Conservation (phyloP, 2,113 vertebrate genomes). For the Siniperca knerii region DNA sequence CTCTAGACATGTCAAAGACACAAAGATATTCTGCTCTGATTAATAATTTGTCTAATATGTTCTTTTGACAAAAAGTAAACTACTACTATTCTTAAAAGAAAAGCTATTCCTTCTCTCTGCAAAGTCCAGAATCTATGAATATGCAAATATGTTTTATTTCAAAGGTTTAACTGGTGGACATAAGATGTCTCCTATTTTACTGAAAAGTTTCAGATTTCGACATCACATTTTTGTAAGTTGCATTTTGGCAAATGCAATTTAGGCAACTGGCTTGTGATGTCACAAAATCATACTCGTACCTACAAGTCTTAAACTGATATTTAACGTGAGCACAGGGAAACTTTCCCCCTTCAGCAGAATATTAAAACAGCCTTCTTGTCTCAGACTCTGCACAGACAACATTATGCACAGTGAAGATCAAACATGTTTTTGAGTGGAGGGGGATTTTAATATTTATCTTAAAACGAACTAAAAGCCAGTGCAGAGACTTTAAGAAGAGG, state of each 20-base stretch:
- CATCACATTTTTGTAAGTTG: background rate
- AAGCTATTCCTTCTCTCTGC: background rate
- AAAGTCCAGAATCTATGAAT: background rate
- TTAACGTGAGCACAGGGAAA: background rate
- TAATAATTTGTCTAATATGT: background rate
- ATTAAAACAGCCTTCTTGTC: background rate
- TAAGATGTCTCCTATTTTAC: background rate
- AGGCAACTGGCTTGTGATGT: background rate
- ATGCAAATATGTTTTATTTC: background rate
- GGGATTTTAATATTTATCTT: background rate
- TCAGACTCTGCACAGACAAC: background rate
- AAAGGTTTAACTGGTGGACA: background rate
- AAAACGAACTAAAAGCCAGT: background rate
- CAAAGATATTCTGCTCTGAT: background rate
- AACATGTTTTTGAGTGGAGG: background rate
- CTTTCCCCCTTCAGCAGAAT: background rate
- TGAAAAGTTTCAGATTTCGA: background rate
- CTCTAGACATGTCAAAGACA: background rate
- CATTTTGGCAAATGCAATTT: background rate
- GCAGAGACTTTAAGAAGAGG: background rate
- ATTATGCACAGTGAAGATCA: background rate
- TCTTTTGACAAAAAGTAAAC: background rate
- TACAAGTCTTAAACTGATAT: background rate
- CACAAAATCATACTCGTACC: background rate
- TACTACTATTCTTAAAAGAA: background rate